Evolutionary conservation across 2,113 vertebrate species (phyloP), one percentile per base, ranked within the genome.

Genomic region (Dendropsophus ebraccatus): DNA sequence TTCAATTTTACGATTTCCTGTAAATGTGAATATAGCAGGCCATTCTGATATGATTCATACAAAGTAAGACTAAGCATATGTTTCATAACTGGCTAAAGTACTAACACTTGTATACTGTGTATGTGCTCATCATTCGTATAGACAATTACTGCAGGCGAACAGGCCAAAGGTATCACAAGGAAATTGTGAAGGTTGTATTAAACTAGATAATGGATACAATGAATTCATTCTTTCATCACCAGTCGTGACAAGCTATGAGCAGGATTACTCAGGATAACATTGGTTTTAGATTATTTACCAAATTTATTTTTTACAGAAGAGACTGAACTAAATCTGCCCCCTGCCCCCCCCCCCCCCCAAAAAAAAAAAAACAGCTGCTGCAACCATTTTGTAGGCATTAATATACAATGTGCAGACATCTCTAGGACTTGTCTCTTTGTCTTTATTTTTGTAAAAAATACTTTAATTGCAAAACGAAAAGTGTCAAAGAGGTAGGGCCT

Each of bases 121-220:
- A n/a, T 58, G 41, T 49, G 16, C 56, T 76, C 76, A 62, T 75
- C 47, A 84, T 30, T 76, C 25, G 49, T 47, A 58, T 45, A 73
- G 30, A 73, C n/a, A n/a, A 4, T 45, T 41, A 30, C 23, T 58
- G 70, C 13, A 60, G 23, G 21, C 19, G 11, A 1, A 41, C 35
- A 23, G 58, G 82, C 82, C 82, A 84, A 84, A 62, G n/a, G 23
- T 76, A 54, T 41, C 62, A 69, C 21, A 50, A 50, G 35, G 47
- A 67, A 78, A 85, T 50, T 7, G 32, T 13, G 56, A 83, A 50
- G 37, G 45, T 37, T 56, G 21, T 11, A 30, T 79, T 79, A 35
- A 79, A 79, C 69, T 79, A 58, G 62, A 13, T 72, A 80, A 86
- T 80, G 84, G 75, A 86, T 79, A 45, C 58, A n/a, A 76, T 80